These are phyloP conservation scores for Glandiceps talaboti DNA, from an alignment of 53 echinoderm and acorn worm genomes.

Conservation along the genomic window DNA sequence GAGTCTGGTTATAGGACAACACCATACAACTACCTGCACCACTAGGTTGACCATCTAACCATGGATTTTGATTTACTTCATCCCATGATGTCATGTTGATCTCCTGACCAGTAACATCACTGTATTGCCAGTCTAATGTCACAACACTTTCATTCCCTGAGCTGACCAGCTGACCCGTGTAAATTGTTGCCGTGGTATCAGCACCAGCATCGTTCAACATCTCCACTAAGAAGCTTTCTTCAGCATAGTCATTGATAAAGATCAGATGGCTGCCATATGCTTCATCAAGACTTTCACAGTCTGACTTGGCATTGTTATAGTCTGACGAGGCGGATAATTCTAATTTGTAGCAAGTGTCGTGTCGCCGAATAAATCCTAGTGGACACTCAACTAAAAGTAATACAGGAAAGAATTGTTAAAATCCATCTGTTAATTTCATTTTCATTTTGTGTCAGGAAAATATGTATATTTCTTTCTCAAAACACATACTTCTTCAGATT, in stretches of 20 bases:
- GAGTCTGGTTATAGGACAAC: conserved; percentile 22
- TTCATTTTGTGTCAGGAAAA: too few relatives aligned
- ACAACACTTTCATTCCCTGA: background rate
- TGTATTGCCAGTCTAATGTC: conserved; percentile 48
- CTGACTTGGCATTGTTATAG: conserved; percentile 38
- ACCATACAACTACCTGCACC: conserved; percentile 11
- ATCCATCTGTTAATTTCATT: too few relatives aligned
- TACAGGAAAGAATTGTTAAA: too few relatives aligned
- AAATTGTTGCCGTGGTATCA: conserved; percentile 9
- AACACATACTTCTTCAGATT: too few relatives aligned
- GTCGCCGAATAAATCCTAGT: conserved; percentile 47
- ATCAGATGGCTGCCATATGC: conserved; percentile 61
- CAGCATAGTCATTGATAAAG: conserved; percentile 34
- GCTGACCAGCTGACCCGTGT: conserved; percentile 12
- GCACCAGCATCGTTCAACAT: conserved; percentile 25
- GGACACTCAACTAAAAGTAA: conserved; percentile 95
- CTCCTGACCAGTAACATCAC: background rate
- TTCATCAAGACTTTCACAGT: conserved; percentile 50
- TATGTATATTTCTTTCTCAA: too few relatives aligned
- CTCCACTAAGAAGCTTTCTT: conserved; percentile 28
- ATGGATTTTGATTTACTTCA: conserved; percentile 1
- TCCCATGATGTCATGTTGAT: conserved; percentile 36
- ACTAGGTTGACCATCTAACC: conserved; percentile 10
- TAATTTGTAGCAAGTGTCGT: conserved; percentile 70
- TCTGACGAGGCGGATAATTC: conserved; percentile 27